Evolutionary conservation across 2,113 vertebrate genomes (phyloP).

Genomic region (Forbesichthys agassizii): DNA sequence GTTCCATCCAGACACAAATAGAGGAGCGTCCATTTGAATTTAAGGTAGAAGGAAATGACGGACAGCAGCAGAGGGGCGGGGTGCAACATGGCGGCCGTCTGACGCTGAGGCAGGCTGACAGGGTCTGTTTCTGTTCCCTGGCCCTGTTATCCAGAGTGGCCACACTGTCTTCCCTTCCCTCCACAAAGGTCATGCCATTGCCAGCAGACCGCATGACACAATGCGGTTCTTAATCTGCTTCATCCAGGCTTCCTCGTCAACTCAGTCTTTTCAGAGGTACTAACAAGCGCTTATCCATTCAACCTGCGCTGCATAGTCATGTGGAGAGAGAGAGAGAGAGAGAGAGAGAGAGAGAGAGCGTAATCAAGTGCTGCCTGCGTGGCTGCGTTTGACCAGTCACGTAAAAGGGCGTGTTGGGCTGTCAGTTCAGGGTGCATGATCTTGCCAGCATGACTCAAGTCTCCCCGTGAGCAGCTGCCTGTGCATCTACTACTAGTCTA

Average conservation of each 20-base stretch:
- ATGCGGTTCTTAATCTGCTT: slow-evolving; percentile 57
- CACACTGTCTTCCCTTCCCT: slow-evolving; percentile 67
- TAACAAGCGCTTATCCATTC: not conserved
- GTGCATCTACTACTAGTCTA: slow-evolving; percentile 76
- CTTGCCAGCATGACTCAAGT: slow-evolving; percentile 80
- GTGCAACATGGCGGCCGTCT: slow-evolving; percentile 57
- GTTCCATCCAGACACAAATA: too few species aligned
- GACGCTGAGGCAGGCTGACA: slow-evolving; percentile 74
- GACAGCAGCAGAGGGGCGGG: slow-evolving; percentile 46
- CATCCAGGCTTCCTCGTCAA: slow-evolving; percentile 79
- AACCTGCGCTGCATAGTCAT: slow-evolving; percentile 19
- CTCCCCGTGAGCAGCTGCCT: slow-evolving; percentile 75
- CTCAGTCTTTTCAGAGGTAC: slow-evolving; percentile 62
- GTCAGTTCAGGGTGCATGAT: slow-evolving; percentile 74
- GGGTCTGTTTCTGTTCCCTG: slow-evolving; percentile 71
- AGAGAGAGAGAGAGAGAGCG: not conserved
- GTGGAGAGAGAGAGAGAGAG: not conserved
- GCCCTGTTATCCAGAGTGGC: slow-evolving; percentile 71
- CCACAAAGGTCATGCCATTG: slow-evolving; percentile 89
- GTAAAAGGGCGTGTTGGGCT: slow-evolving; percentile 70
- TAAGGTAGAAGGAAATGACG: slow-evolving; percentile 23
- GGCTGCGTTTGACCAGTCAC: slow-evolving; percentile 61
- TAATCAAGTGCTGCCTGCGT: slow-evolving; percentile 14
- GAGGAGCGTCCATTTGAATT: too few species aligned
- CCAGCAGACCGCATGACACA: slow-evolving; percentile 91